Evolutionary conservation across 2,113 vertebrate species (phyloP), one percentile per base, ranked within the genome.

Genomic region (Haemorhous mexicanus): DNA sequence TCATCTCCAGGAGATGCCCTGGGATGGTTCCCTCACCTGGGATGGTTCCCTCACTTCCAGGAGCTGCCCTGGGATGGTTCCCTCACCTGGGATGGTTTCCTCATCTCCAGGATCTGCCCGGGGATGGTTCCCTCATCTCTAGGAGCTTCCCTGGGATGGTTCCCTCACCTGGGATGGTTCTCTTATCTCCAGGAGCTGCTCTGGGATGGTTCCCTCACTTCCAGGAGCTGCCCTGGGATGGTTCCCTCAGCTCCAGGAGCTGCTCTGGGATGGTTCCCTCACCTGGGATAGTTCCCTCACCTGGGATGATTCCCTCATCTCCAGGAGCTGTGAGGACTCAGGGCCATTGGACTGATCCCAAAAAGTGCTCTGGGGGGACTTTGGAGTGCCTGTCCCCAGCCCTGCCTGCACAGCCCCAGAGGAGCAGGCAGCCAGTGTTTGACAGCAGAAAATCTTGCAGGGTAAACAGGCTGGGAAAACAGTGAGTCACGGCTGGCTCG

Each of bases 271-370:
- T 53, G 28, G 18, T 32, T 55, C 12, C 19, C 30, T 55, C 7
- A n/a, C 2, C 32, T 55, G 53, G 53, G 32, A 33, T 55, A 19
- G 19, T 33, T 13, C 19, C 53, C 4, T 19, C 10, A 53, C 7
- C 53, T 21, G 32, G 32, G 12, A 21, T 33, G 53, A 19, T 33
- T 19, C 19, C 53, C 4, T 56, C 7, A 19, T 7, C 53, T 55
- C 21, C 55, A 35, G 39, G 33, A 61, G 61, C 52, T 28, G 13
- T 0, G 26, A 20, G 78, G 33, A 2, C 24, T 20, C 2, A 6
- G 5, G 55, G 35, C 18, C 75, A 9, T 0, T 2, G 61, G 43
- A 5, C 8, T 46, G 4, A 59, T 4, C 13, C 21, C 39, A 26
- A n/a, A 53, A 55, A 10, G n/a, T 46, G 44, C 37, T 88, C 8